Evolutionary conservation across 2,797 vertebrate species (phyloP).

Genomic region (Eulemur rubriventer): DNA sequence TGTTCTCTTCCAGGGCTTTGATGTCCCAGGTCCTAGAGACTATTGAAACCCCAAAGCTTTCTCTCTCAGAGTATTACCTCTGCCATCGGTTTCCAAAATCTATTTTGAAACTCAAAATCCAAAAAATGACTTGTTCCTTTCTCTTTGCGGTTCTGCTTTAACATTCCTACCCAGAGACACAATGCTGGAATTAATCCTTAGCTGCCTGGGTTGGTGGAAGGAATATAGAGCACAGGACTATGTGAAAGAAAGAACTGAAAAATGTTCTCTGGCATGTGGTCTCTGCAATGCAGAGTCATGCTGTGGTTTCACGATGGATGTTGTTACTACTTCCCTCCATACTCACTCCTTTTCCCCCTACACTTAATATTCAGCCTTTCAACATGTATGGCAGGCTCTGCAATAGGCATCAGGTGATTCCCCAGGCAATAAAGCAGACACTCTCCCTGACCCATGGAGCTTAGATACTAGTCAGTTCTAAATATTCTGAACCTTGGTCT

Average conservation of each 20-base stretch:
- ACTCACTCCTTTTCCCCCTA: neutral
- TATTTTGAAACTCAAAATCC: neutral
- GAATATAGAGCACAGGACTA: neutral
- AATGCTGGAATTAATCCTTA: neutral
- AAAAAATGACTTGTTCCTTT: neutral
- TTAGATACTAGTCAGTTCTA: neutral
- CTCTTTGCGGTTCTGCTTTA: neutral
- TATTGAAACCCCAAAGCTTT: neutral
- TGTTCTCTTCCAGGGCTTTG: neutral
- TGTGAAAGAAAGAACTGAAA: neutral
- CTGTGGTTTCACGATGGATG: neutral
- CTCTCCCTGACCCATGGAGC: no score
- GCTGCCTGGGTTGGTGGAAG: neutral
- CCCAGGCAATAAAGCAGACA: neutral
- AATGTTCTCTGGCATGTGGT: neutral
- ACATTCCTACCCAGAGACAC: neutral
- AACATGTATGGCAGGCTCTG: neutral
- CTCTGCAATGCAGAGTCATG: no score
- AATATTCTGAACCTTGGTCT: neutral
- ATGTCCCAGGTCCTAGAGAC: neutral
- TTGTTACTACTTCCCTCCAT: neutral
- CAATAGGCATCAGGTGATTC: neutral
- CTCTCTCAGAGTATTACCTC: neutral
- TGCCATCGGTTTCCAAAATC: neutral
- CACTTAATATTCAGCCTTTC: neutral